Evolutionary conservation across 2,888 invertebrate species (phyloP).

Genomic region (Toxonevra muliebris): DNA sequence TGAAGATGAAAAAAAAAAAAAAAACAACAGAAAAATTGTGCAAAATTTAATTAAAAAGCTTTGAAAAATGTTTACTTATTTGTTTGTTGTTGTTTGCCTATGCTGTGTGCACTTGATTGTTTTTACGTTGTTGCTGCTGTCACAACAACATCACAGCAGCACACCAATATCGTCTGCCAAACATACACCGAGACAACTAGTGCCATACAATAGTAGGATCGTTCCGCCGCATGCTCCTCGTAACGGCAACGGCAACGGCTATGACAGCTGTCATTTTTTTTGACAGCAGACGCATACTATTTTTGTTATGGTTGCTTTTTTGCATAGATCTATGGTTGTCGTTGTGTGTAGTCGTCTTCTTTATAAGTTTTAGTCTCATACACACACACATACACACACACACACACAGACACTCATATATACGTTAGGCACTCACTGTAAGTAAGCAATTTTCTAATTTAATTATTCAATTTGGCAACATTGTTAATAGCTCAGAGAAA

Average conservation of each 20-base stretch:
- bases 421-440: conserved; percentile 11
- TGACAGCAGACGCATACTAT: background rate
- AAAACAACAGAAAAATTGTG: background rate
- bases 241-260: background rate
- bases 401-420: background rate
- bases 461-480: conserved; percentile 51
- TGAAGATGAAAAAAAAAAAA: background rate
- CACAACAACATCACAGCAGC: too few relatives aligned
- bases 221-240: too few relatives aligned
- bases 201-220: too few relatives aligned
- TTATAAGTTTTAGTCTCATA: too few relatives aligned
- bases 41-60: conserved; percentile 8
- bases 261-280: background rate
- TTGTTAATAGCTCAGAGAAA: conserved; percentile 12
- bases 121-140: too few relatives aligned
- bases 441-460: conserved; percentile 46
- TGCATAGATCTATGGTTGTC: too few relatives aligned
- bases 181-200: too few relatives aligned
- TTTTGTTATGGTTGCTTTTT: background rate
- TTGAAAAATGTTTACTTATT: background rate
- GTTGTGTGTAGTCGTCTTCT: too few relatives aligned
- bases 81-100: background rate
- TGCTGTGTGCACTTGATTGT: too few relatives aligned
- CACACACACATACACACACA: background rate
- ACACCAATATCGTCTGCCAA: too few relatives aligned